Evolutionary conservation across 35 echinoderm and acorn worm genomes (phyloP), one percentile per base, ranked within the genome.

Genomic region (Patiria miniata): DNA sequence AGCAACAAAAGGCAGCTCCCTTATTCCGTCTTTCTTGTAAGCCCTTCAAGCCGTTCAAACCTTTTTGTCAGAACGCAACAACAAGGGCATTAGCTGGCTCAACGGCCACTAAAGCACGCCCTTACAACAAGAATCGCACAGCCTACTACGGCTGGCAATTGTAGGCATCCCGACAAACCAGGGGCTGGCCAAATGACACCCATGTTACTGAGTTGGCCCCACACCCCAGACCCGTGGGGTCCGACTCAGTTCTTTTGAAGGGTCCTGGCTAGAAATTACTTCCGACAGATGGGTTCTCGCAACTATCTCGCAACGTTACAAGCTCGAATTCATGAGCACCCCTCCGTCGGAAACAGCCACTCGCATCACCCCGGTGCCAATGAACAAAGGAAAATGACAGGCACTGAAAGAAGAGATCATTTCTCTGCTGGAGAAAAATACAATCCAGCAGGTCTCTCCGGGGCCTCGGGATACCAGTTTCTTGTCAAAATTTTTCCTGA

Each of bases 401-500:
- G 59, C 59, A 6, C 59, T 65, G 0, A 19, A 65, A 19, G 29
- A 6, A 5, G 59, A 65, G 19, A 5, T 65, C 21, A 7, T 16
- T 19, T 65, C 59, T 7, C 59, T 65, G 19, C 18, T 65, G 0
- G 9, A 30, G 59, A 65, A 65, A 65, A 0, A 0, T 23, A 19
- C 59, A 7, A 21, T 65, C 8, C 8, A 0, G 5, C 19, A 21
- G 8, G 59, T 65, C 29, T 19, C 19, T 23, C 0, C 59, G 0
- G 19, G 6, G 6, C 19, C 5, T 7, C 8, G 21, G 59, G 7
- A 6, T 7, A 65, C 8, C 8, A 19, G 59, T 21, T 65, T 83
- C 18, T 56, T 34, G 8, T 89, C 79, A 1, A 1, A 29, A 1
- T 82, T 89, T 28, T 83, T 89, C 37, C 87, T 89, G 8, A 83